Conservation (phyloP, 2,888 invertebrate species). For the Euproctis similis region DNA sequence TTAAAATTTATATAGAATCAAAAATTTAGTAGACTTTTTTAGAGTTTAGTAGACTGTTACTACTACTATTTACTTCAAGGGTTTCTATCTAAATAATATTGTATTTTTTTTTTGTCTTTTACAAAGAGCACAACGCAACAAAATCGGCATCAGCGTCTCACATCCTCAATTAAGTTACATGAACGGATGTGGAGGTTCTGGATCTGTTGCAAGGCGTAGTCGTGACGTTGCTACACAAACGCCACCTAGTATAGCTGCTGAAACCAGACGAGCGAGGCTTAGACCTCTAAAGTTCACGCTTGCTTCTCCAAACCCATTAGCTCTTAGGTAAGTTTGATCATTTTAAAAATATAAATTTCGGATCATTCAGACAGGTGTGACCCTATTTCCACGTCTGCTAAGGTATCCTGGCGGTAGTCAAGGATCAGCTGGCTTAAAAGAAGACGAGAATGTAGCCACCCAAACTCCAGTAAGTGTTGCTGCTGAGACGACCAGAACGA, state of each 20-base stretch:
- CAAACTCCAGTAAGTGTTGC: constrained; percentile 83
- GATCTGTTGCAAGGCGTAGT: constrained; percentile 40
- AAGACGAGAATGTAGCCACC: constrained; percentile 81
- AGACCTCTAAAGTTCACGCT: constrained; percentile 54
- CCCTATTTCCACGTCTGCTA: constrained; percentile 5
- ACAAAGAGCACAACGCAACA: constrained; percentile 54
- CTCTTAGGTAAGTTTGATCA: constrained; percentile 41
- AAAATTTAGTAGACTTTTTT: no score
- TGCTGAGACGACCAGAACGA: constrained; percentile 75
- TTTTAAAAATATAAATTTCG: background rate
- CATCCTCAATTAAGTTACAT: constrained; percentile 78
- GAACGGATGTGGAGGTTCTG: constrained; percentile 63
- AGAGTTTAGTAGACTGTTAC: no score
- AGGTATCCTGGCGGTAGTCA: constrained; percentile 6
- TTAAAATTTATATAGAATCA: no score
- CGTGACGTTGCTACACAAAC: constrained; percentile 84
- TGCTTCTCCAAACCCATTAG: constrained; percentile 56
- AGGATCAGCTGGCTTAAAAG: constrained; percentile 36
- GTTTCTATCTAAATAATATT: no score
- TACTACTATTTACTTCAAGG: no score
- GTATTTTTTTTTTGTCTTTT: no score
- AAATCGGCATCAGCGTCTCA: constrained; percentile 73
- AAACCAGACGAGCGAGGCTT: constrained; percentile 69
- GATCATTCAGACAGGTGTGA: constrained; percentile 1
- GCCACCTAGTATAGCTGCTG: constrained; percentile 81